Conservation (phyloP, 2,113 vertebrate genomes). For the Apteryx owenii region DNA sequence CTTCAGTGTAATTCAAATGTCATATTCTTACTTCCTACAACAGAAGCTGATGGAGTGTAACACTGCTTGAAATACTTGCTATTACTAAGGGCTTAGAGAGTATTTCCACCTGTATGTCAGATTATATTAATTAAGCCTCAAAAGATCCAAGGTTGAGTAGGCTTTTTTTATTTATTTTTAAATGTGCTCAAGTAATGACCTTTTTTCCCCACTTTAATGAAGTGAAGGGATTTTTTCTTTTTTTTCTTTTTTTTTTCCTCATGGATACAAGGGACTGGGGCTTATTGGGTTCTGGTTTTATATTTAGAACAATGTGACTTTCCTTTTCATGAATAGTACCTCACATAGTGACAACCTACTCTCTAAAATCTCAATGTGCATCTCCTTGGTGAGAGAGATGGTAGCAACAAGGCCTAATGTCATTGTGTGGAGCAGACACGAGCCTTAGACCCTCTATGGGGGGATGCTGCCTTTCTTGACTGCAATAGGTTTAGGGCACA, state of each 20-base stretch:
- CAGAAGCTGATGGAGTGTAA: constrained; percentile 32
- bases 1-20: not conserved
- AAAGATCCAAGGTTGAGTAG: not conserved
- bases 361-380: fast-evolving
- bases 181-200: not conserved
- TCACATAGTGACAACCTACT: not conserved
- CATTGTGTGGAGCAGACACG: not conserved
- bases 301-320: not conserved
- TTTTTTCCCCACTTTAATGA: not conserved
- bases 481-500: not conserved
- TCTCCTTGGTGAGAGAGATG: not conserved
- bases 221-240: not conserved
- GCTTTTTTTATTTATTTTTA: no score
- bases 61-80: constrained; percentile 1
- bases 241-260: not conserved
- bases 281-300: not conserved
- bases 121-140: constrained; percentile 50
- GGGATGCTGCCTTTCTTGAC: not conserved
- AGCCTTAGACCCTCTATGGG: fast-evolving
- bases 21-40: constrained; percentile 10
- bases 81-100: constrained; percentile 27
- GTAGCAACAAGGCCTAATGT: not conserved
- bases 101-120: constrained; percentile 32
- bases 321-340: not conserved
- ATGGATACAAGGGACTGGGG: not conserved